A percentile compares a stretch with the other conserved stretches of the same genome.
Conservation (phyloP, 2,797 vertebrate genomes). For the Lagodon rhomboides region DNA sequence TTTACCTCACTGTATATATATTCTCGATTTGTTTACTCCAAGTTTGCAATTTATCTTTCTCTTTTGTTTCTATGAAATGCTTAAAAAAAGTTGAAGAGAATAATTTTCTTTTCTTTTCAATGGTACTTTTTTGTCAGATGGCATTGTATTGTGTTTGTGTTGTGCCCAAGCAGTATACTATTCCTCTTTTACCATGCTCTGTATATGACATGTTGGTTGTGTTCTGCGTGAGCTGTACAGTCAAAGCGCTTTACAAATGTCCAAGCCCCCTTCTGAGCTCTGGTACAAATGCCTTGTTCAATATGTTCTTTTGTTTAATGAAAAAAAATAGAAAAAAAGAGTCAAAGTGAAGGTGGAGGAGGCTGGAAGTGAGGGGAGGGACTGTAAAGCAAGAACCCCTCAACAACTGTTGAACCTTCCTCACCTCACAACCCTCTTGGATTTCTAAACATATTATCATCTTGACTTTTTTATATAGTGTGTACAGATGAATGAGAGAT, state of each 20-base stretch:
- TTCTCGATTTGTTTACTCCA: conserved; percentile 90
- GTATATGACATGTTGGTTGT: conserved; percentile 84
- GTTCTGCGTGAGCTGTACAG: conserved; percentile 83
- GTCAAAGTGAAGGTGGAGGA: conserved; percentile 34
- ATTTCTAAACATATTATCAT: conserved; percentile 88
- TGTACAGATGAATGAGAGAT: conserved; percentile 84
- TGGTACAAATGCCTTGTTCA: conserved; percentile 88
- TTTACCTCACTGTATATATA: conserved; percentile 96
- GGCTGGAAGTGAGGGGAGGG: conserved; percentile 75
- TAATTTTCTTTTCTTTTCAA: conserved; percentile 76
- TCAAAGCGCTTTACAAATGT: conserved; percentile 88
- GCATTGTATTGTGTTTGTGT: conserved; percentile 84
- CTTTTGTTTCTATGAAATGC: conserved; percentile 89
- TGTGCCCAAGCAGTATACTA: conserved; percentile 81
- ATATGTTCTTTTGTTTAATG: conserved; percentile 67
- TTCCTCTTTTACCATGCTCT: conserved; percentile 82
- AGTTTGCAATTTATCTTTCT: conserved; percentile 84
- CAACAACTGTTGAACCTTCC: conserved; percentile 67
- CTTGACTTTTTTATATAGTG: conserved; percentile 91
- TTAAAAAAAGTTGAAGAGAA: conserved; percentile 76
- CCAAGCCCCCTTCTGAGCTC: conserved; percentile 80
- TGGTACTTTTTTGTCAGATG: conserved; percentile 80
- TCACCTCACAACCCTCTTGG: conserved; percentile 68
- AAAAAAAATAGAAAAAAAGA: conserved; percentile 42
- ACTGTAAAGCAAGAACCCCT: conserved; percentile 69